Evolutionary conservation across 2,113 vertebrate genomes (phyloP).

Genomic region (Sterna hirundo): DNA sequence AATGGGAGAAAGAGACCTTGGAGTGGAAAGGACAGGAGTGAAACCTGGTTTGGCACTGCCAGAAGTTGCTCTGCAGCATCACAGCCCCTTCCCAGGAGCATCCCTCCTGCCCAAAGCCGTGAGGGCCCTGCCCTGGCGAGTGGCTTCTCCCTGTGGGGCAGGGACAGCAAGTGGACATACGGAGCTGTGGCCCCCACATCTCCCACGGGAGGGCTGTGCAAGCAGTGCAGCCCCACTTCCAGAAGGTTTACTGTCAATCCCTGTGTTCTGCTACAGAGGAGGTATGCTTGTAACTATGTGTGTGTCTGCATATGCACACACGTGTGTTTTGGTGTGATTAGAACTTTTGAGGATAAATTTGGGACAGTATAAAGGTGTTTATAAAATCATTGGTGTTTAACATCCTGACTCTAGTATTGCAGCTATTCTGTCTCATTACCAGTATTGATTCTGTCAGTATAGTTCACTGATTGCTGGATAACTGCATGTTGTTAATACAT

Average conservation of each 20-base stretch:
- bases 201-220: not conserved
- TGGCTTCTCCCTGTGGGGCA: fast-evolving
- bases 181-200: not conserved
- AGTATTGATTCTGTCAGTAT: not conserved
- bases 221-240: not conserved
- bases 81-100: not conserved
- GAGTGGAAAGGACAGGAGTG: not conserved
- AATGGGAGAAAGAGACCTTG: not conserved
- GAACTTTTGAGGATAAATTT: not conserved
- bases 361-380: not conserved
- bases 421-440: not conserved
- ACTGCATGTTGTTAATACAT: not conserved
- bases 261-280: fast-evolving
- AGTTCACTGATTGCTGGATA: not conserved
- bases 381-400: not conserved
- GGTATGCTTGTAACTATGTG: fast-evolving
- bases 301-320: fast-evolving
- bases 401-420: not conserved
- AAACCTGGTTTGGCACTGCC: not conserved
- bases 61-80: not conserved
- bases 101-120: fast-evolving
- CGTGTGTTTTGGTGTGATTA: not conserved
- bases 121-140: fast-evolving
- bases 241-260: too few relatives aligned
- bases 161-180: not conserved